Conservation (phyloP, 2,113 vertebrate genomes). For the Gila orcuttii region DNA sequence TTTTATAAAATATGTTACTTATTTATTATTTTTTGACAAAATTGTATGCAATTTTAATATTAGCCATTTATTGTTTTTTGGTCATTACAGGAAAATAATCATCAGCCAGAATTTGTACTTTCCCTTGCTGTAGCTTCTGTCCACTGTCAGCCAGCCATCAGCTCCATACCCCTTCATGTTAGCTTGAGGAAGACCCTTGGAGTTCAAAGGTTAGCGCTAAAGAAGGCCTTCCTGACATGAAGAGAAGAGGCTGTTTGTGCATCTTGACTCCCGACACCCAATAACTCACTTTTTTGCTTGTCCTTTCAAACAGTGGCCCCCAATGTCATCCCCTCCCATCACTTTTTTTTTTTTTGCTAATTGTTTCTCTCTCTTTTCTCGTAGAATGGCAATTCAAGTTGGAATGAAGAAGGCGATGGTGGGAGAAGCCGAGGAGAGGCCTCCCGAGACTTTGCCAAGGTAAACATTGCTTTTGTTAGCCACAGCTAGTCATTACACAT, state of each 20-base stretch:
- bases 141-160: not conserved
- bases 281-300: slow-evolving; percentile 29
- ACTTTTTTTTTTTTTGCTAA: slow-evolving; percentile 12
- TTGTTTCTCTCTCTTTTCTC: slow-evolving; percentile 47
- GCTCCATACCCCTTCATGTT: not conserved
- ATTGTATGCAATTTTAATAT: not conserved
- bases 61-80: not conserved
- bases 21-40: not conserved
- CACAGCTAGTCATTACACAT: not conserved
- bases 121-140: not conserved
- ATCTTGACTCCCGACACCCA: slow-evolving; percentile 25
- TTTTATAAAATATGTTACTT: too few relatives aligned
- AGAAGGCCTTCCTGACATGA: not conserved
- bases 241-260: not conserved
- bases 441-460: slow-evolving; percentile 95
- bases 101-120: not conserved
- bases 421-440: slow-evolving; percentile 87
- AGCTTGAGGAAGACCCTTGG: not conserved
- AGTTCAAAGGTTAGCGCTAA: slow-evolving; percentile 26
- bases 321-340: not conserved
- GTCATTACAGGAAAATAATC: not conserved
- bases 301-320: slow-evolving; percentile 11
- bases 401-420: slow-evolving; percentile 86
- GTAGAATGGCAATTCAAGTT: slow-evolving; percentile 82
- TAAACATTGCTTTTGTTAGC: slow-evolving; percentile 58